These are phyloP conservation scores for Drosophila trapezifrons DNA, from an alignment of 1,140 invertebrate genomes.

Conservation along the genomic window DNA sequence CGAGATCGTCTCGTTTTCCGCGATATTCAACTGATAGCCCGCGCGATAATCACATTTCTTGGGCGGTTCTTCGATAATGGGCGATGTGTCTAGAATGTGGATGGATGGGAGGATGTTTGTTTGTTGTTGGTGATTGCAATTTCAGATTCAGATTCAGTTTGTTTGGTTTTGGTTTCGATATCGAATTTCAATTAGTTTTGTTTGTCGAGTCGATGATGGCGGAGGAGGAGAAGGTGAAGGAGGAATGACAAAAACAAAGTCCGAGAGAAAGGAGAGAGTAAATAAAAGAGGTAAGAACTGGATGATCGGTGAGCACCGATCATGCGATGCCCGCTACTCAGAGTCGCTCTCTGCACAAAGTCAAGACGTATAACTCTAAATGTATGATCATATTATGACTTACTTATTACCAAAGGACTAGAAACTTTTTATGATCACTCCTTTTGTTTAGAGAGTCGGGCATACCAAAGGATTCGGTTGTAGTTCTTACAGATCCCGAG, in stretches of 20 bases:
- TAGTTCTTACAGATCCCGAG: neutral
- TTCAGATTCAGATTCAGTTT: slow-evolving; percentile 29
- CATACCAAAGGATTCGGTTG: neutral
- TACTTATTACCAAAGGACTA: neutral
- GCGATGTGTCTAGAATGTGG: slow-evolving; percentile 82
- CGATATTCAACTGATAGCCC: slow-evolving; percentile 77
- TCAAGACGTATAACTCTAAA: too few species aligned
- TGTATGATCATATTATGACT: neutral
- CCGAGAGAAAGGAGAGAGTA: slow-evolving; percentile 45
- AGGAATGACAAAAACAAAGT: slow-evolving; percentile 20
- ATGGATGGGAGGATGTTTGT: slow-evolving; percentile 70
- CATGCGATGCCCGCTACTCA: slow-evolving; percentile 3
- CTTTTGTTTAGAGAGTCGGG: neutral
- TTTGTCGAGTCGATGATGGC: slow-evolving; percentile 6
- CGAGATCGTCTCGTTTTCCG: slow-evolving; percentile 79
- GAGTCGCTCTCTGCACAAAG: neutral
- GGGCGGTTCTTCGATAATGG: slow-evolving; percentile 75
- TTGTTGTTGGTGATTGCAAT: slow-evolving; percentile 38
- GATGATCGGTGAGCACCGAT: slow-evolving; percentile 24
- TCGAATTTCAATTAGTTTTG: slow-evolving; percentile 15
- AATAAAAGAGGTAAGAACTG: slow-evolving; percentile 41
- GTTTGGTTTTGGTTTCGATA: slow-evolving; percentile 33
- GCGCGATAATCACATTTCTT: slow-evolving; percentile 73
- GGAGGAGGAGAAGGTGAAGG: neutral
- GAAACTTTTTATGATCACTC: neutral